Evolutionary conservation across 2,888 invertebrate genomes (phyloP).

Genomic region (Plagodis pulveraria): DNA sequence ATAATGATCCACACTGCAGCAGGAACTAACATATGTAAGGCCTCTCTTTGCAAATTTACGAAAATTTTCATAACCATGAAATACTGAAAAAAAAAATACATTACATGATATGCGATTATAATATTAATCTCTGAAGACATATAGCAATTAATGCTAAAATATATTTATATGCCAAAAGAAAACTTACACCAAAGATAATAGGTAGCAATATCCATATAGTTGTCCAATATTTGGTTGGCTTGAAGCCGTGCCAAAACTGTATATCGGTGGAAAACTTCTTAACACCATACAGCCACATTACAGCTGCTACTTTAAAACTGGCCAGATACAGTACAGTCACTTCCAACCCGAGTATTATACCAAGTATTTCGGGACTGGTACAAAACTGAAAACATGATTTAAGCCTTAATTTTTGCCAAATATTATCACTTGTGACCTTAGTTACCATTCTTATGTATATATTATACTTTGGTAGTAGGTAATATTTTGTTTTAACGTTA

Average conservation of each 20-base stretch:
- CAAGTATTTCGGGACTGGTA: conserved; percentile 30
- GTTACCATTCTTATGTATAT: too few relatives aligned
- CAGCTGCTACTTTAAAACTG: conserved; percentile 54
- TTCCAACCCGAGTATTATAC: conserved; percentile 48
- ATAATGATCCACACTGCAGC: conserved; percentile 51
- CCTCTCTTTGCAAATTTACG: conserved; percentile 31
- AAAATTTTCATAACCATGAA: conserved; percentile 41
- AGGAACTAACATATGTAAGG: conserved; percentile 6
- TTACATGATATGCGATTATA: too few relatives aligned
- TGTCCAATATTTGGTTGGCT: conserved; percentile 67
- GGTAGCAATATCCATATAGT: conserved; percentile 60
- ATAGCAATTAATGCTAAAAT: too few relatives aligned
- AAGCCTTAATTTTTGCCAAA: too few relatives aligned
- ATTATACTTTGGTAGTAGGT: too few relatives aligned
- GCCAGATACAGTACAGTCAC: conserved; percentile 57
- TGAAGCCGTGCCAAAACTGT: conserved; percentile 71
- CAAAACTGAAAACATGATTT: conserved; percentile 42
- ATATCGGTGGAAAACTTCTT: conserved; percentile 64
- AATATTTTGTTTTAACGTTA: too few relatives aligned
- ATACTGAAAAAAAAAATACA: conserved; percentile 45
- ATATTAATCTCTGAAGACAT: too few relatives aligned
- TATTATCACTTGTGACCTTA: too few relatives aligned
- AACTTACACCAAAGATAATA: conserved; percentile 57
- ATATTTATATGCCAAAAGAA: conserved; percentile 45
- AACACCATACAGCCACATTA: conserved; percentile 72